A percentile compares a stretch with the other conserved stretches of the same genome.
Conservation (phyloP, 1,140 invertebrate species). For the Bathynomus jamesi region DNA sequence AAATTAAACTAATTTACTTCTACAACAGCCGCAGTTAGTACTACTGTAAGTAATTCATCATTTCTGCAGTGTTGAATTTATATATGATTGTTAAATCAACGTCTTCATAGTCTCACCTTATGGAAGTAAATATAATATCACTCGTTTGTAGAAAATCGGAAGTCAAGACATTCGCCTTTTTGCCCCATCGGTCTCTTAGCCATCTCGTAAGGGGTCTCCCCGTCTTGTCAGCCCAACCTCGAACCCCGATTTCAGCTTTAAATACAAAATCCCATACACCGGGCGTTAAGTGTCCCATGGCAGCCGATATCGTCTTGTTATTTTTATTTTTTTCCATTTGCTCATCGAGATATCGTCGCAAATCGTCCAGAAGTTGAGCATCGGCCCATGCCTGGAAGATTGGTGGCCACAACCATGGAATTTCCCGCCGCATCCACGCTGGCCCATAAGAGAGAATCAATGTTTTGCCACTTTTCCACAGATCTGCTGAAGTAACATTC, state of each 20-base stretch:
- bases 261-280: conserved; percentile 59
- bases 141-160: neutral
- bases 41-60: too few species aligned
- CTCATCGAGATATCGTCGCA: conserved; percentile 39
- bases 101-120: too few species aligned
- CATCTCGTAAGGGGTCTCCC: neutral
- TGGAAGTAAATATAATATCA: neutral
- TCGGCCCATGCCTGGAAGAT: conserved; percentile 36
- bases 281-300: conserved; percentile 73
- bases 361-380: conserved; percentile 23
- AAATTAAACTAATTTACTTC: too few species aligned
- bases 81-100: too few species aligned
- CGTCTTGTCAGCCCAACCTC: conserved; percentile 43
- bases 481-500: conserved; percentile 51
- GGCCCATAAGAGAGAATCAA: conserved; percentile 56
- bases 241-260: conserved; percentile 52
- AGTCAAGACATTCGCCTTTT: neutral
- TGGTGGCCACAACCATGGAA: conserved; percentile 54
- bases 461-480: conserved; percentile 53
- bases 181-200: neutral
- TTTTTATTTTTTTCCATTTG: conserved; percentile 43
- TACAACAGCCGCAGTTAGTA: too few species aligned
- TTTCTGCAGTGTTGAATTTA: too few species aligned
- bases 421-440: conserved; percentile 36
- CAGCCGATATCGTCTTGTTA: conserved; percentile 55